Evolutionary conservation across 2,888 invertebrate genomes (phyloP), one percentile per base, ranked within the genome.

Genomic region (Beris chalybata): DNA sequence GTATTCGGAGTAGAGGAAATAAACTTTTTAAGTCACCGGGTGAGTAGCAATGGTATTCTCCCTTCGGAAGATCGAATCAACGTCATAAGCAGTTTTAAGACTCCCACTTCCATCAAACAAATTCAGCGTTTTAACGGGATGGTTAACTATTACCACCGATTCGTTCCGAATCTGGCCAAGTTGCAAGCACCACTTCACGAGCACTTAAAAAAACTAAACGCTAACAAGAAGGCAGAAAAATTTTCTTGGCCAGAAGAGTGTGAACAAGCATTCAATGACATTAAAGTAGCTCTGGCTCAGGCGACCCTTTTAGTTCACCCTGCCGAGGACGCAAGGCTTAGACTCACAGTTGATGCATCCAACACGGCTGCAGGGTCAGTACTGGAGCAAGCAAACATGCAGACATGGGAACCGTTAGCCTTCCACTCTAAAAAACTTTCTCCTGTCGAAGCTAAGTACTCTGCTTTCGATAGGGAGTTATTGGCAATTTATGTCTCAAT

Each of bases 351-450:
- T 4, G 48, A 71, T 13, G 70, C 71, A 6, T 73, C 71, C 1
- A 67, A 72, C 31, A 29, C 54, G 11, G 69, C 72, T 0, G 63
- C 73, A 3, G 73, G 74, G 1, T 74, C 69, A 0, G 70, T 64
- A 0, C 56, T 75, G 11, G 69, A 76, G 13, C 72, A 74, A 45
- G 29, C 15, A 3, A 56, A 67, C 11, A 58, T 65, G 0, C 64
- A 53, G 3, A 38, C 3, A 1, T 72, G 73, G 73, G 43, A 71
- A 50, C 71, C 73, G 2, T 64, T 74, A 1, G 67, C 54, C 0
- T 74, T 74, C 48, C 74, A 71, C 65, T 70, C 72, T 0, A 70
- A 66, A 55, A 73, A 73, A 53, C 64, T 74, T 2, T 67, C 58
- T 22, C 43, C 58, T 1, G 54, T 74, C 0, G 71, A 74, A 63